Evolutionary conservation across 1,140 invertebrate species (phyloP), one percentile per base, ranked within the genome.

Genomic region (Anoplophora glabripennis): DNA sequence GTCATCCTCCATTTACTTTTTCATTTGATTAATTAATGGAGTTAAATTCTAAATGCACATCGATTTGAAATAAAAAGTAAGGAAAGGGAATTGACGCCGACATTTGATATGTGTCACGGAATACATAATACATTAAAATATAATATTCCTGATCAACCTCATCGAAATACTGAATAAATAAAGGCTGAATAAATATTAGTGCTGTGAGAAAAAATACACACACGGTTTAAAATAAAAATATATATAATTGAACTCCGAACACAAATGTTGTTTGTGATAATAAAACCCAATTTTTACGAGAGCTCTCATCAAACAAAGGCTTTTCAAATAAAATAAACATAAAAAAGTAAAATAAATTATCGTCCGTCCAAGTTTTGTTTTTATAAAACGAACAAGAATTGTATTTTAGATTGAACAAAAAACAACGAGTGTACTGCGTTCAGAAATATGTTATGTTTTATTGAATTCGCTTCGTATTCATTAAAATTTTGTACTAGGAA

Each of bases 251-350:
- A 66, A 60, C 46, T 63, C 60, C 51, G 67, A 64, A 71, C 64
- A 57, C 65, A 69, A 71, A 71, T 69, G 62, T 71, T 71, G 66
- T 71, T 69, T 66, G 67, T 66, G 61, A 71, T 69, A 71, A 71
- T 71, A 71, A 69, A 69, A 67, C 65, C 62, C 69, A 68, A 71
- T 71, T 72, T 72, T 72, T 70, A 68, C 68, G 64, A 68, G 70
- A 68, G 66, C 64, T 66, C 67, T 68, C 68, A 65, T 70, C 66
- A 70, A 71, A 71, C 67, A 71, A 70, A 71, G 64, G 66, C 66
- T 63, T 63, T 66, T 55, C 59, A 62, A 68, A 68, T 67, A 68
- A 66, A 66, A 70, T 66, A 69, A 64, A 65, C 64, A 66, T 65
- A 67, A 71, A 67, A 71, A 69, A 71, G 65, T 65, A 66, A 71